Base-by-base conservation (phyloP, 2,797 vertebrate genomes). In the Parauchenoglanis ngamensis region DNA sequence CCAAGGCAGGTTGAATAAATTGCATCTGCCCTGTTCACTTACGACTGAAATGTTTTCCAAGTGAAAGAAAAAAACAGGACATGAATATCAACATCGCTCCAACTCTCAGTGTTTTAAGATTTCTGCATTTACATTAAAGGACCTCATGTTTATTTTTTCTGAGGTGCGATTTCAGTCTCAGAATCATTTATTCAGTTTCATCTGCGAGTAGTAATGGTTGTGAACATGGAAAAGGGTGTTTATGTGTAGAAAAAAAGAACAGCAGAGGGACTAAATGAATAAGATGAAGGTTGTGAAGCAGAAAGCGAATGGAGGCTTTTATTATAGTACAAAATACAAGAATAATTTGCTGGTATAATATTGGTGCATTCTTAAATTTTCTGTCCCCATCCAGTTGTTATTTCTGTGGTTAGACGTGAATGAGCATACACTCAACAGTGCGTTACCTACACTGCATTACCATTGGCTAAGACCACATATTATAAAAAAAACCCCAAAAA, bases 1-100 rank as follows among this genome's bases (percentile, higher is more conserved):
- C 84, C 86, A 89, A 89, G 87, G 79, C 87, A 85, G 84, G 81
- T 90, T 80, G 86, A 85, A 90, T 90, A 91, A 90, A 91, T 81
- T 89, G 86, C 84, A 87, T 85, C 78, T 85, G 68, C 81, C 84
- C 87, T 91, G 86, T 89, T 89, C 54, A 57, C 79, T 87, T 89
- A 83, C 80, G 82, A 89, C 85, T 77, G 87, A 87, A 76, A 81
- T 86, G 79, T 86, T 88, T 89, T 87, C 87, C 79, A 88, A 86
- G 59, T 56, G 7, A 52, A 8, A 46, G 52, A 72, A 17, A 63
- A 59, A 78, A 40, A 21, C 52, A 35, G 11, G 12, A 83, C 21
- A 46, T n/a, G 19, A 59, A 83, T 70, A 82, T 68, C 52, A 40
- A 67, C 28, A 67, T 31, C 44, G 35, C 25, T 68, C 25, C 61